Base-by-base conservation (phyloP, 2,113 vertebrate genomes). In the Agelaius tricolor region DNA sequence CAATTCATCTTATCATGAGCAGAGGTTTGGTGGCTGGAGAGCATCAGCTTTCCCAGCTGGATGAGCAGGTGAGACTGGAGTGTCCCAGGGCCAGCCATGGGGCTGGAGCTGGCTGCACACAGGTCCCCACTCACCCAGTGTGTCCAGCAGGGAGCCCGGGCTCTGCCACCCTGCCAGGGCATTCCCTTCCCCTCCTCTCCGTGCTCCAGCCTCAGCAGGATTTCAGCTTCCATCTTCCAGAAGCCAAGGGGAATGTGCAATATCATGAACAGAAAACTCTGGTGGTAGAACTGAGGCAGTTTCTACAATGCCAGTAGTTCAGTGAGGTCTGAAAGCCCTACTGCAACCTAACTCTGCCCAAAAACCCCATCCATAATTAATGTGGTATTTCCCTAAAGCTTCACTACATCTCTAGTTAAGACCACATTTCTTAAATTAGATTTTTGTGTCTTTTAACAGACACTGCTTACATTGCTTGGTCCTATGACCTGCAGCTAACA, bases 71-170 rank as follows among this genome's bases (percentile, higher is more conserved):
- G 57, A 89, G 22, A 27, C 19, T 33, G 27, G 28, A 37, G 44
- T 43, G 81, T 51, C 63, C 77, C 47, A 84, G n/a, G 11, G 61
- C 84, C 76, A 74, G 41, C 12, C 33, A 66, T 7, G 31, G 68
- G 4, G 20, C 35, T 35, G 51, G 35, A 58, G 30, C 24, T 57
- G 24, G 33, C 55, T 52, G 44, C 33, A 58, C 46, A 47, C n/a
- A 28, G 1, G 1, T 3, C 20, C n/a, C 69, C 44, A 51, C 23
- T 39, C 52, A 78, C 5, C 22, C 69, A 44, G 30, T 0, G 1
- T 2, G 47, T 5, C 18, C 1, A 4, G 71, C 1, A 18, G 18
- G 63, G 18, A 15, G 33, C 35, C 52, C 79, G 62, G 30, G 71
- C 47, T 83, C 47, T 76, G 20, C 1, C 16, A 26, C 31, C 47